Evolutionary conservation across 2,113 vertebrate genomes (phyloP).

Genomic region (Eublepharis macularius): DNA sequence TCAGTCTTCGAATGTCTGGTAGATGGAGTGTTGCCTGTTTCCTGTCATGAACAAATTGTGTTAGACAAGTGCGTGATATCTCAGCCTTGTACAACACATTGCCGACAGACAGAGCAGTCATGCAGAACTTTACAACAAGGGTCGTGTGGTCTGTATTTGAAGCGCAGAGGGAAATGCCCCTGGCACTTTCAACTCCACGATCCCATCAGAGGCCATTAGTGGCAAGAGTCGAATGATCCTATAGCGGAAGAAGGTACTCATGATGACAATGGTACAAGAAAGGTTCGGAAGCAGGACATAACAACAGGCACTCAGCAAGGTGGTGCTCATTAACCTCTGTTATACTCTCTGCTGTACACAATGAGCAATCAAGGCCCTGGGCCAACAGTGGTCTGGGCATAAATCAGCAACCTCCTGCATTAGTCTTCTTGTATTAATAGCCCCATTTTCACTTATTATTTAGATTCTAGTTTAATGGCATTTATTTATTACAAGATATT

Average conservation of each 20-base stretch:
- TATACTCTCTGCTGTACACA: not conserved
- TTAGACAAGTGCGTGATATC: constrained; percentile 6
- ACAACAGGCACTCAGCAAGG: not conserved
- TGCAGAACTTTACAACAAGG: constrained; percentile 7
- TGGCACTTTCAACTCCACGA: not conserved
- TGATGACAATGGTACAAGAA: not conserved
- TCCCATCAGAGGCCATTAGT: not conserved
- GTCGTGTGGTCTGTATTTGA: not conserved
- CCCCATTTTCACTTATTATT: not conserved
- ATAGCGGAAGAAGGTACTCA: not conserved
- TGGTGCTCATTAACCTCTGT: not conserved
- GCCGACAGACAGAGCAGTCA: not conserved
- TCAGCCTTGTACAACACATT: not conserved
- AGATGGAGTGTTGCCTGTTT: not conserved
- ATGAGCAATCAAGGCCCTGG: not conserved
- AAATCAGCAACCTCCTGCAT: not conserved
- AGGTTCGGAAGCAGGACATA: not conserved
- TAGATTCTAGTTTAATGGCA: not conserved
- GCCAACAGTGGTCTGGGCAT: not conserved
- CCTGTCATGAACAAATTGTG: constrained; percentile 9
- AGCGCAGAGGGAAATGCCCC: not conserved
- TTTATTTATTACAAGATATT: not conserved
- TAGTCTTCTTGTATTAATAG: not conserved
- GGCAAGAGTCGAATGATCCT: not conserved
- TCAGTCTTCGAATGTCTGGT: not conserved